These are phyloP conservation scores for Gymnorhina tibicen DNA, from an alignment of 2,113 vertebrate species.

Conservation along the genomic window DNA sequence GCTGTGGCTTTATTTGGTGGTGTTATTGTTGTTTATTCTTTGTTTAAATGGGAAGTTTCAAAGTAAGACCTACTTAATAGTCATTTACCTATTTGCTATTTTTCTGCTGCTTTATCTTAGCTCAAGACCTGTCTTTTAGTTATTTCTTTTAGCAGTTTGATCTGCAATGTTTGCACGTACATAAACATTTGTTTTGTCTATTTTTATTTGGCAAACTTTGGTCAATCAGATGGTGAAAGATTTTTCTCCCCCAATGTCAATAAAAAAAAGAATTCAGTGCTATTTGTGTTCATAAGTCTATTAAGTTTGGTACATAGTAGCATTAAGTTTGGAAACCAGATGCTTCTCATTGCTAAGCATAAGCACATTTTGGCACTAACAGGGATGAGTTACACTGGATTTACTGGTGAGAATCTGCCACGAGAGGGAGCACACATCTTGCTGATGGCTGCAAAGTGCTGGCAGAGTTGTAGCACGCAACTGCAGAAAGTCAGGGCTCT, in stretches of 20 bases:
- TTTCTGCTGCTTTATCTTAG: slow-evolving; percentile 78
- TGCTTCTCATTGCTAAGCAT: neutral
- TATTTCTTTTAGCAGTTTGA: slow-evolving; percentile 80
- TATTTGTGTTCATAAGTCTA: slow-evolving; percentile 62
- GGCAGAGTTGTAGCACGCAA: too few relatives aligned
- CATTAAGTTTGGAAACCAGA: neutral
- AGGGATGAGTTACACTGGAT: neutral
- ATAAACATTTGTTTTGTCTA: slow-evolving; percentile 85
- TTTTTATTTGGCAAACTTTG: slow-evolving; percentile 82
- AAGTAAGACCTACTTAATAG: slow-evolving; percentile 78
- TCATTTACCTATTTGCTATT: slow-evolving; percentile 77
- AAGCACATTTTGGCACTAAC: neutral
- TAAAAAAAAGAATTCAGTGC: slow-evolving; percentile 82
- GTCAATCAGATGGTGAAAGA: slow-evolving; percentile 92
- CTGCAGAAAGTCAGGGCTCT: neutral
- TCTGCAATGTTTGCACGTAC: slow-evolving; percentile 88
- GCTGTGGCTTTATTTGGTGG: slow-evolving; percentile 91
- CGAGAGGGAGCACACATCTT: slow-evolving; percentile 63
- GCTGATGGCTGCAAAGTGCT: neutral
- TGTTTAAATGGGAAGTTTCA: slow-evolving; percentile 81
- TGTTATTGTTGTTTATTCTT: slow-evolving; percentile 84
- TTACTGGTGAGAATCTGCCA: slow-evolving; percentile 24
- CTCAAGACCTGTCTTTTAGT: slow-evolving; percentile 85
- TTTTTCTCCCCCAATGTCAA: slow-evolving; percentile 87
- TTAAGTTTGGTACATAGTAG: neutral